These are phyloP conservation scores for Nudaria mundana DNA, from an alignment of 2,888 invertebrate genomes.

Conservation along the genomic window DNA sequence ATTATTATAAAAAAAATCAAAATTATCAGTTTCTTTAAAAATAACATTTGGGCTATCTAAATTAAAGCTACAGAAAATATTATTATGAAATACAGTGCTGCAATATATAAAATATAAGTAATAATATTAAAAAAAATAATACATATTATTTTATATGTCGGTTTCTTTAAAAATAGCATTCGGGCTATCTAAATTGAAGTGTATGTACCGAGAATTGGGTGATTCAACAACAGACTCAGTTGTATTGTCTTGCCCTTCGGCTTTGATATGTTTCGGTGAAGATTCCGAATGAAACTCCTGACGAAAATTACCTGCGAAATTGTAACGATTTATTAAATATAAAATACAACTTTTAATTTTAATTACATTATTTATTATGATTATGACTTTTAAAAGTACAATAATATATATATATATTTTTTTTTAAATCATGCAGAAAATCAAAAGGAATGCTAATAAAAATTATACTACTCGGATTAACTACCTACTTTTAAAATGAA, in stretches of 20 bases:
- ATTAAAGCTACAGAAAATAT: too few relatives aligned
- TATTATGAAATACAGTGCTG: too few relatives aligned
- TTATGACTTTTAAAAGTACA: not conserved
- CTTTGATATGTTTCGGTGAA: slow-evolving; percentile 60
- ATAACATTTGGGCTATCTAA: too few relatives aligned
- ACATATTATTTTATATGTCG: slow-evolving; percentile 55
- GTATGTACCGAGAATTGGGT: slow-evolving; percentile 66
- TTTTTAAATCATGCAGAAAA: slow-evolving; percentile 1
- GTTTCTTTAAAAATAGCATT: slow-evolving; percentile 66
- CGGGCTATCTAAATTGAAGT: slow-evolving; percentile 63
- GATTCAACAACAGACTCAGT: slow-evolving; percentile 48
- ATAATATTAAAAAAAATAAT: too few relatives aligned
- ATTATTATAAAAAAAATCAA: too few relatives aligned
- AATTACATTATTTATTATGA: not conserved
- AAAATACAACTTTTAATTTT: not conserved
- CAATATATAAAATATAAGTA: too few relatives aligned
- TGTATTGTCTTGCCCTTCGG: slow-evolving; percentile 50
- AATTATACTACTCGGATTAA: not conserved
- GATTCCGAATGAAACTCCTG: slow-evolving; percentile 69
- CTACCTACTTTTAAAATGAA: slow-evolving; percentile 8
- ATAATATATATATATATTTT: not conserved
- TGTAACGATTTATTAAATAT: not conserved
- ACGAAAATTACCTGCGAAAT: slow-evolving; percentile 66
- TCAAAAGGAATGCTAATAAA: not conserved
- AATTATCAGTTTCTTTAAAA: too few relatives aligned